Evolutionary conservation across 2,888 invertebrate species (phyloP).

Genomic region (Ectemnius lituratus): DNA sequence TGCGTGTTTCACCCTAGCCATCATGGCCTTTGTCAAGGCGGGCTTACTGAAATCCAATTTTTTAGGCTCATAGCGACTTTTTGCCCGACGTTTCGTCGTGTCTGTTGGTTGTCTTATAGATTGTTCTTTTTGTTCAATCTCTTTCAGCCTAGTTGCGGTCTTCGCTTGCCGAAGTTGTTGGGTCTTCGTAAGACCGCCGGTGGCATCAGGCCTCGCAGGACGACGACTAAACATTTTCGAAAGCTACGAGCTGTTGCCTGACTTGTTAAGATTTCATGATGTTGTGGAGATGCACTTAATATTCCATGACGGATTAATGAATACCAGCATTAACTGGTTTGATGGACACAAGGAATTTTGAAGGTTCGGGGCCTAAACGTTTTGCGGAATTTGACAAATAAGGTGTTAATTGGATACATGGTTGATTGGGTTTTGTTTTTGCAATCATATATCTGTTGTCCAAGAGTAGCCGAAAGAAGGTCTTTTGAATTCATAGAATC

Average conservation of each 20-base stretch:
- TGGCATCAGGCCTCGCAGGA: neutral
- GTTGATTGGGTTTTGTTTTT: conserved; percentile 52
- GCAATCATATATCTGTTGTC: conserved; percentile 13
- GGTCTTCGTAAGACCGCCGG: conserved; percentile 54
- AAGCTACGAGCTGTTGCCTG: neutral
- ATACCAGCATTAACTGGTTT: conserved; percentile 14
- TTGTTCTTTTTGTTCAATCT: conserved; percentile 35
- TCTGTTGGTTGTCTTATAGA: conserved; percentile 15
- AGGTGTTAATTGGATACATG: conserved; percentile 16
- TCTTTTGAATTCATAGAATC: neutral
- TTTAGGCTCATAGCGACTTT: conserved; percentile 54
- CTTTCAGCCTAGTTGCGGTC: conserved; percentile 54
- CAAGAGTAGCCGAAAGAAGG: conserved; percentile 9
- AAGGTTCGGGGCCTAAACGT: conserved; percentile 32
- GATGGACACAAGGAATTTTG: conserved; percentile 47
- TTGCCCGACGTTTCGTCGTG: conserved; percentile 22
- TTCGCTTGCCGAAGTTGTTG: conserved; percentile 62
- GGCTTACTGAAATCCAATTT: conserved; percentile 66
- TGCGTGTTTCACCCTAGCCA: conserved; percentile 64
- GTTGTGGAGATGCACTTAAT: conserved; percentile 20
- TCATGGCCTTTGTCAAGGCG: conserved; percentile 67
- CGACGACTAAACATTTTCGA: conserved; percentile 28
- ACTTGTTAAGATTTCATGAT: conserved; percentile 42
- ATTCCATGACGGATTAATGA: conserved; percentile 8
- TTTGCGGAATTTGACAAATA: conserved; percentile 38